A percentile compares a stretch with the other conserved stretches of the same genome.
phyloP scores from a whole-genome alignment of 2,113 vertebrate species.

The Indicator maculatus region DNA sequence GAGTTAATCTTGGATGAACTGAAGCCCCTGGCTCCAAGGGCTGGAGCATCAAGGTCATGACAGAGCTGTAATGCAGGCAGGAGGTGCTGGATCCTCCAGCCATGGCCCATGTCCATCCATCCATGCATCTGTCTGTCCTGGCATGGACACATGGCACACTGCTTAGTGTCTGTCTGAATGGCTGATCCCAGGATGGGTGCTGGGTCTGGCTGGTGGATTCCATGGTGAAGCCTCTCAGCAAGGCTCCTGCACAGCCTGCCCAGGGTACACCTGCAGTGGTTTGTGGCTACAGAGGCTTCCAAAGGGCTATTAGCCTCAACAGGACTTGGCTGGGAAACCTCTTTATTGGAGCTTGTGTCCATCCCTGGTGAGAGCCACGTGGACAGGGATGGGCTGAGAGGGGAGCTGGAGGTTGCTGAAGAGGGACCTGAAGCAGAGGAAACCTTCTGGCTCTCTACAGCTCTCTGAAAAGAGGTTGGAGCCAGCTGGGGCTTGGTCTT shows the following conservation, averaged over 20 bases:
- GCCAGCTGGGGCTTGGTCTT: too few relatives aligned
- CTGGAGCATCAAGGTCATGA: rapidly evolving
- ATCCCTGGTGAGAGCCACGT: rapidly evolving
- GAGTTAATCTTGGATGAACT: slow-evolving; percentile 8
- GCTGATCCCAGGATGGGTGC: too few relatives aligned
- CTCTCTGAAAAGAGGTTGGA: too few relatives aligned
- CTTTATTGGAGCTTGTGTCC: neutral
- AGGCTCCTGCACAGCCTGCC: neutral
- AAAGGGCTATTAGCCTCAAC: neutral
- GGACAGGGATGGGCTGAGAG: rapidly evolving
- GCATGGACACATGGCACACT: too few relatives aligned
- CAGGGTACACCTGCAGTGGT: neutral
- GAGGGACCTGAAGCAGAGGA: neutral
- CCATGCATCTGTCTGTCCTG: neutral
- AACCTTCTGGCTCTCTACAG: too few relatives aligned
- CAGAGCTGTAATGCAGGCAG: rapidly evolving
- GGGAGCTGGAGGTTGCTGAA: neutral
- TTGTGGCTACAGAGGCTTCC: neutral
- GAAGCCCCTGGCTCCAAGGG: rapidly evolving
- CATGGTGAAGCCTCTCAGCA: neutral
- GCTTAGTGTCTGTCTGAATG: too few relatives aligned
- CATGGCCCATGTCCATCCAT: rapidly evolving
- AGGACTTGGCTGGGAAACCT: neutral
- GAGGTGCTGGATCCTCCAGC: neutral
- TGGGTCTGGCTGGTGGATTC: neutral